Percentiles rank a stretch among this genome's conserved stretches.
Evolutionary conservation across 2,797 vertebrate genomes (phyloP).

Genomic region (Poeciliopsis infans): DNA sequence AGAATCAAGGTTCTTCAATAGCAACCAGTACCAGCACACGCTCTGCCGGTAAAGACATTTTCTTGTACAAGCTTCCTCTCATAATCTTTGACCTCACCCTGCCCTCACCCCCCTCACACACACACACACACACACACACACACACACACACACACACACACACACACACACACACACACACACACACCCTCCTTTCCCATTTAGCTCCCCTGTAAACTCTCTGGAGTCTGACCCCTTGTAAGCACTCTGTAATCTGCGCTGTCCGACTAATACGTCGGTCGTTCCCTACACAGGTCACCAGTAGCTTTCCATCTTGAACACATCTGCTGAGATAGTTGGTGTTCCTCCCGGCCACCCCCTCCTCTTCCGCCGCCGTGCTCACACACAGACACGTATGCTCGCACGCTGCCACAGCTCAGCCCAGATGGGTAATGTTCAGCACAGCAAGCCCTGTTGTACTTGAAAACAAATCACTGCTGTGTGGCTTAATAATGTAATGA

Average conservation of each 20-base stretch:
- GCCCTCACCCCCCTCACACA: background rate
- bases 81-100: background rate
- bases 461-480: slow-evolving; percentile 69
- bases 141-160: too few species aligned
- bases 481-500: slow-evolving; percentile 73
- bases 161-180: too few species aligned
- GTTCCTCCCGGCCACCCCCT: slow-evolving; percentile 4
- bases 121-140: background rate
- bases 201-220: slow-evolving; percentile 23
- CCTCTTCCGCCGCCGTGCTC: background rate
- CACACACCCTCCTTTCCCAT: background rate
- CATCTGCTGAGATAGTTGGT: slow-evolving; percentile 53
- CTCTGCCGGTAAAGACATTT: slow-evolving; percentile 14
- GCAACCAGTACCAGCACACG: slow-evolving; percentile 15
- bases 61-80: slow-evolving; percentile 28
- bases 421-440: slow-evolving; percentile 48
- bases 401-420: slow-evolving; percentile 22
- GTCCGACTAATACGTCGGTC: slow-evolving; percentile 59
- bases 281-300: slow-evolving; percentile 56
- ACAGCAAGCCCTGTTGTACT: slow-evolving; percentile 62
- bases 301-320: slow-evolving; percentile 65
- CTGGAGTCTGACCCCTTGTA: slow-evolving; percentile 54
- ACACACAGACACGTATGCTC: slow-evolving; percentile 14
- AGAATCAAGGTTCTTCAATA: slow-evolving; percentile 5
- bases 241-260: slow-evolving; percentile 74